Evolutionary conservation across 2,888 invertebrate genomes (phyloP).

Genomic region (Pterostichus madidus): DNA sequence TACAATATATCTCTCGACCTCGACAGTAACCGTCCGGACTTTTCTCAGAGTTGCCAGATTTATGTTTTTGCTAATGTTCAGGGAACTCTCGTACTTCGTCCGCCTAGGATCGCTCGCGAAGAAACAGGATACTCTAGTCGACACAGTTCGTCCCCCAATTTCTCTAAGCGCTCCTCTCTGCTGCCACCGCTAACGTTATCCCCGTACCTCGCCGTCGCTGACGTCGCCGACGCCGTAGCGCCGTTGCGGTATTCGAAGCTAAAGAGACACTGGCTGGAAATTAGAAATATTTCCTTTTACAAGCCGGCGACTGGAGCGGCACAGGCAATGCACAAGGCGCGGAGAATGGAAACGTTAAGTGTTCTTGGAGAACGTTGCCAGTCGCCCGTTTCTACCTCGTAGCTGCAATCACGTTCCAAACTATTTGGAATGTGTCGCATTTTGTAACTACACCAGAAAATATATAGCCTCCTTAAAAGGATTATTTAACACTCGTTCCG

Average conservation of each 20-base stretch:
- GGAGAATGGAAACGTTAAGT: slow-evolving; percentile 24
- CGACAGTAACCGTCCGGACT: slow-evolving; percentile 62
- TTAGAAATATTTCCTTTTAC: slow-evolving; percentile 56
- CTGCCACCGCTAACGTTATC: slow-evolving; percentile 13
- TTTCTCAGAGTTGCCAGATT: slow-evolving; percentile 64
- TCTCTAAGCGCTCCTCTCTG: slow-evolving; percentile 13
- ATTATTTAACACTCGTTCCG: slow-evolving; percentile 49
- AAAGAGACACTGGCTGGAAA: slow-evolving; percentile 45
- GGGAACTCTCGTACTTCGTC: slow-evolving; percentile 45
- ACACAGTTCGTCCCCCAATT: slow-evolving; percentile 48
- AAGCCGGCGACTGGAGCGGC: slow-evolving; percentile 2
- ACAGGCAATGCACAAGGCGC: neutral
- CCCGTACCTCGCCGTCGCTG: neutral
- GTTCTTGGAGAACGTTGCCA: slow-evolving; percentile 18
- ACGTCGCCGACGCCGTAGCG: neutral
- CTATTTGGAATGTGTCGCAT: slow-evolving; percentile 42
- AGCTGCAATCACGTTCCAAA: slow-evolving; percentile 41
- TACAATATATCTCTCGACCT: slow-evolving; percentile 63
- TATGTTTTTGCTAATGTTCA: slow-evolving; percentile 65
- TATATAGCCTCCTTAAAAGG: slow-evolving; percentile 38
- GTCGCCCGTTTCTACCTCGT: neutral
- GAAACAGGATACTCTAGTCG: slow-evolving; percentile 54
- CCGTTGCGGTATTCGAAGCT: slow-evolving; percentile 48
- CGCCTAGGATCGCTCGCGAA: slow-evolving; percentile 25
- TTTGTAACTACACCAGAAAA: slow-evolving; percentile 8